phyloP scores from a whole-genome alignment of 2,797 vertebrate genomes.

The Lithobates sylvaticus region DNA sequence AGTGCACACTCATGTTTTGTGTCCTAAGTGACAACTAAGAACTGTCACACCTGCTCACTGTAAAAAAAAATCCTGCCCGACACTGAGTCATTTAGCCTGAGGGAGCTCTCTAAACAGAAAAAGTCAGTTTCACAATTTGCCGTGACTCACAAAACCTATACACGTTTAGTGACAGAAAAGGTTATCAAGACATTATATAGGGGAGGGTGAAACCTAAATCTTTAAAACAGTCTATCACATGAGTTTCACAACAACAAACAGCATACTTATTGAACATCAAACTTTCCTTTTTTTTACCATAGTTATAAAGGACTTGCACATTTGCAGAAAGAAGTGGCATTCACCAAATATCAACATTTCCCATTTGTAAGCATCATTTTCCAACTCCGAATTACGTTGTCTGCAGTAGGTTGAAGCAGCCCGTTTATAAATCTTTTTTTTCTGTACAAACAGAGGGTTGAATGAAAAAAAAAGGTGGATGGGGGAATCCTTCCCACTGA shows the following conservation, averaged over 20 bases:
- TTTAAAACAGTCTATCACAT: not conserved
- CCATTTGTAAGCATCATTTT: too few relatives aligned
- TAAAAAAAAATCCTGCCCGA: constrained; percentile 14
- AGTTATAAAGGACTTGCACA: too few relatives aligned
- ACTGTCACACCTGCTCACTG: constrained; percentile 35
- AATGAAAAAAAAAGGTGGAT: too few relatives aligned
- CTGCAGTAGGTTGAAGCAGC: too few relatives aligned
- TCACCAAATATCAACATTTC: too few relatives aligned
- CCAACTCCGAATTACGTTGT: too few relatives aligned
- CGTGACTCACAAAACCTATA: constrained; percentile 42
- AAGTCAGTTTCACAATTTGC: constrained; percentile 30
- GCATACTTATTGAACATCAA: not conserved
- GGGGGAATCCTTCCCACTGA: too few relatives aligned
- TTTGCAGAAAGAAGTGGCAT: too few relatives aligned
- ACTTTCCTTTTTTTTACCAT: too few relatives aligned
- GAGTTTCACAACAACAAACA: not conserved
- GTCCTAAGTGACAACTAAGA: constrained; percentile 13
- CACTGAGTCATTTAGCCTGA: constrained; percentile 47
- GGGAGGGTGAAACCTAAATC: not conserved
- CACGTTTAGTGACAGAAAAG: constrained; percentile 23
- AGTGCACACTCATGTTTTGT: constrained; percentile 39
- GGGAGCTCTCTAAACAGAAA: constrained; percentile 28
- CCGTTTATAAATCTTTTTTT: too few relatives aligned
- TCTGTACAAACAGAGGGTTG: too few relatives aligned
- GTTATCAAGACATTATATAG: not conserved